Percentiles rank a stretch among this genome's conserved stretches.
Evolutionary conservation across 2,888 invertebrate species (phyloP).

Genomic region (Thysanoteuthis rhombus): DNA sequence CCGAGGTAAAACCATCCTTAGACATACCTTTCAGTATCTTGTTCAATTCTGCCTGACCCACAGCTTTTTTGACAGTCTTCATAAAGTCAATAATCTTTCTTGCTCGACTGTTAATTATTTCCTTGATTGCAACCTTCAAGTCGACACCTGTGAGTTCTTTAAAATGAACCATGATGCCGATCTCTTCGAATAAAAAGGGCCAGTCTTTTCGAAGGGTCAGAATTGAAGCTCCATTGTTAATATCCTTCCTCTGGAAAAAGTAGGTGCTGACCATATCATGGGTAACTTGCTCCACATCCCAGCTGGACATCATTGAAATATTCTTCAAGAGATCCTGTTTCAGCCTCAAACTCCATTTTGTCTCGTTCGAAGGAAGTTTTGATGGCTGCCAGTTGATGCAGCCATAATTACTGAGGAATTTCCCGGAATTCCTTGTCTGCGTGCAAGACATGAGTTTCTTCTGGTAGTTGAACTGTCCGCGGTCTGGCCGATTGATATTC

Average conservation of each 20-base stretch:
- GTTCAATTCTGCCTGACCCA: background rate
- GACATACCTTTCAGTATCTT: background rate
- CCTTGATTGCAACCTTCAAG: background rate
- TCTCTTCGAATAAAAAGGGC: slow-evolving; percentile 24
- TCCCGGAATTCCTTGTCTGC: background rate
- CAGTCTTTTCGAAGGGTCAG: slow-evolving; percentile 1
- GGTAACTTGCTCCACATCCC: background rate
- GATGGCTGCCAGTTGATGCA: slow-evolving; percentile 18
- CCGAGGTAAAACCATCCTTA: background rate
- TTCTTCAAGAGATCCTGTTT: background rate
- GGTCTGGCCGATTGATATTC: background rate
- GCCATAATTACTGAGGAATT: background rate
- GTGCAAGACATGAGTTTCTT: slow-evolving; percentile 1
- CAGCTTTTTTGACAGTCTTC: background rate
- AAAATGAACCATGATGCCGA: slow-evolving; percentile 16
- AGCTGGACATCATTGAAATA: background rate
- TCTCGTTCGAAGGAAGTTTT: background rate
- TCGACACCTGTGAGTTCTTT: slow-evolving; percentile 27
- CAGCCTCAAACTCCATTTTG: slow-evolving; percentile 16
- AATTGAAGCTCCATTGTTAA: slow-evolving; percentile 1
- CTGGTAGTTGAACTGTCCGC: background rate
- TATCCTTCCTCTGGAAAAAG: slow-evolving; percentile 21
- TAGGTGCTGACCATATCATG: background rate
- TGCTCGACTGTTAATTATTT: background rate
- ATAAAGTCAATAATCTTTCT: background rate